Conservation (phyloP, 1,140 invertebrate species). For the Liolophura sinensis region DNA sequence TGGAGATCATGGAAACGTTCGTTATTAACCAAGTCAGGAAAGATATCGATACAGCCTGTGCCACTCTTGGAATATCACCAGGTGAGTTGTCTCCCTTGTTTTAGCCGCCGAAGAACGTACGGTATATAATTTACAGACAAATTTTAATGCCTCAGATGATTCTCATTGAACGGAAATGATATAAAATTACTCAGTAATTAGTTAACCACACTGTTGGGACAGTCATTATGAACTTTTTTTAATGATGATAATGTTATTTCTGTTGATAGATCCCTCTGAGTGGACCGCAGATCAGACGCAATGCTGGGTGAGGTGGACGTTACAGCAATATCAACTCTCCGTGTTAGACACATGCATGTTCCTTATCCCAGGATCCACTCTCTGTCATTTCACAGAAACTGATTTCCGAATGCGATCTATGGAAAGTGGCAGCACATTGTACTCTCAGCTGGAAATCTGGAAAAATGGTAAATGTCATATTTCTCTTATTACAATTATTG, state of each 20-base stretch:
- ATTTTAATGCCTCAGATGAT: too few species aligned
- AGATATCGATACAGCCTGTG: too few species aligned
- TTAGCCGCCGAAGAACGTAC: too few species aligned
- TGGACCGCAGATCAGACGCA: constrained; percentile 84
- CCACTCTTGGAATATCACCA: too few species aligned
- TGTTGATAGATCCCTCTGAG: constrained; percentile 75
- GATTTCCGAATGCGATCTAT: constrained; percentile 77
- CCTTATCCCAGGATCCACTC: constrained; percentile 71
- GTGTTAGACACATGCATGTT: constrained; percentile 74
- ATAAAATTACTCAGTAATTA: too few species aligned
- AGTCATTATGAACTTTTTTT: too few species aligned
- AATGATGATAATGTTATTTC: constrained; percentile 36
- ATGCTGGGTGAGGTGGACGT: constrained; percentile 83
- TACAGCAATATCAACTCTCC: constrained; percentile 74
- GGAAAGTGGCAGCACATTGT: constrained; percentile 81
- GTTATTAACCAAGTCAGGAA: too few species aligned
- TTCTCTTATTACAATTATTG: not conserved
- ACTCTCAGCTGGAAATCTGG: constrained; percentile 90
- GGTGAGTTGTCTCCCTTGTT: too few species aligned
- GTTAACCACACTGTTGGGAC: too few species aligned
- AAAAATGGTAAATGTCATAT: constrained; percentile 69
- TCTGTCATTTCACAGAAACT: constrained; percentile 78
- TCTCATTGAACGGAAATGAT: too few species aligned
- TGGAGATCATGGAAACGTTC: too few species aligned
- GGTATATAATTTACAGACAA: too few species aligned